These are phyloP conservation scores for Eupristina koningsbergeri DNA, from an alignment of 1,140 invertebrate genomes.

Conservation along the genomic window DNA sequence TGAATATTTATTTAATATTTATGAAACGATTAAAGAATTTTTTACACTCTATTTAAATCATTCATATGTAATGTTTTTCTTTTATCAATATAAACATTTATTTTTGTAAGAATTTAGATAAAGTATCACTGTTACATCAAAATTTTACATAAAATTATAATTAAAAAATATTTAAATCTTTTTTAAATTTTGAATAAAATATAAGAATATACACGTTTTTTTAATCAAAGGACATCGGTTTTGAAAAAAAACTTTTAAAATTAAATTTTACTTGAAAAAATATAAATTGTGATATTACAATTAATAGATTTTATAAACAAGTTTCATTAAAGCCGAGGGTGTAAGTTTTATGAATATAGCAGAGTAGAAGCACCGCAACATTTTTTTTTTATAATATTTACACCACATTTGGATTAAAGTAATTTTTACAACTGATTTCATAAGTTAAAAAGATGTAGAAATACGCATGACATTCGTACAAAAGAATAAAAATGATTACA, in stretches of 20 bases:
- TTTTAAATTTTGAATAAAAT: neutral
- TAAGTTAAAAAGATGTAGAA: no score
- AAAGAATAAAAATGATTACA: neutral
- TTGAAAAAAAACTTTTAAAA: neutral
- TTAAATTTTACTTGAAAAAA: neutral
- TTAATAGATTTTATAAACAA: neutral
- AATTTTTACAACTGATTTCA: no score
- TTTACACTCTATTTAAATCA: neutral
- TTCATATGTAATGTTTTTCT: neutral
- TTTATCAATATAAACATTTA: no score
- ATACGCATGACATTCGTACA: no score
- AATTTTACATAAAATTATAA: neutral
- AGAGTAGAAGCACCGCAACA: no score
- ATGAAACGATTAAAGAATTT: no score
- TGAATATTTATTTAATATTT: neutral
- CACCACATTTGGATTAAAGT: no score
- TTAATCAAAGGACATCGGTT: neutral
- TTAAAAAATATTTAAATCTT: neutral
- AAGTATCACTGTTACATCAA: no score
- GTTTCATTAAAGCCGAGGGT: no score
- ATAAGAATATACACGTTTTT: neutral
- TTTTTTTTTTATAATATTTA: no score
- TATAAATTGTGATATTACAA: neutral
- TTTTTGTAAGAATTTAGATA: no score
- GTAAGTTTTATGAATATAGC: no score